These are phyloP conservation scores for Pardosa pseudoannulata DNA, from an alignment of 2,888 invertebrate genomes.

Conservation along the genomic window DNA sequence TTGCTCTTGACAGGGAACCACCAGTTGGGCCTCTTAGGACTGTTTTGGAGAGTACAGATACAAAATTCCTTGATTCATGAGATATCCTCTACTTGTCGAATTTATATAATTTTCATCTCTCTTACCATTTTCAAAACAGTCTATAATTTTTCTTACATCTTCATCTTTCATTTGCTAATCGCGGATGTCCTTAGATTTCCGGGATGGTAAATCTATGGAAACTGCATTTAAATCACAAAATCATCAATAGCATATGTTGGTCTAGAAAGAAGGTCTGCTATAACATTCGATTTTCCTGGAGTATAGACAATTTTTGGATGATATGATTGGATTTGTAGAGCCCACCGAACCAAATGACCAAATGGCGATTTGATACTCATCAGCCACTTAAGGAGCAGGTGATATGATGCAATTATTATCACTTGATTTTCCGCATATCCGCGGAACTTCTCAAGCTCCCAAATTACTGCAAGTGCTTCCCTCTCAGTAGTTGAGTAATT, in stretches of 20 bases:
- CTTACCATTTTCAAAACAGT: not conserved
- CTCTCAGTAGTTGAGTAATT: not conserved
- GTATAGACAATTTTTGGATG: not conserved
- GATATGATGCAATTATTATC: not conserved
- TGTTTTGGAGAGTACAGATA: not conserved
- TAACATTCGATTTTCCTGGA: not conserved
- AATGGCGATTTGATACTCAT: constrained; percentile 3
- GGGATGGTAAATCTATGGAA: not conserved
- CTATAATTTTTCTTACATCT: not conserved
- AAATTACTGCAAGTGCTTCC: not conserved
- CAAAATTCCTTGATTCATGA: not conserved
- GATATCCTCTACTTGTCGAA: not conserved
- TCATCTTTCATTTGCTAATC: not conserved
- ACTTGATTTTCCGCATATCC: not conserved
- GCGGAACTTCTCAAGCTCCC: not conserved
- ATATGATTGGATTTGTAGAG: not conserved
- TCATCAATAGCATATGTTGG: no score
- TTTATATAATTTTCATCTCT: not conserved
- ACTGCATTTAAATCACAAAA: not conserved
- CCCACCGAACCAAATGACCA: not conserved
- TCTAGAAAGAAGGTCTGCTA: not conserved
- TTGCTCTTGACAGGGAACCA: not conserved
- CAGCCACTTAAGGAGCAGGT: not conserved
- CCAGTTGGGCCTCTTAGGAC: not conserved
- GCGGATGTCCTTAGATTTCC: not conserved